Evolutionary conservation across 2,888 invertebrate species (phyloP).

Genomic region (Tillus elongatus): DNA sequence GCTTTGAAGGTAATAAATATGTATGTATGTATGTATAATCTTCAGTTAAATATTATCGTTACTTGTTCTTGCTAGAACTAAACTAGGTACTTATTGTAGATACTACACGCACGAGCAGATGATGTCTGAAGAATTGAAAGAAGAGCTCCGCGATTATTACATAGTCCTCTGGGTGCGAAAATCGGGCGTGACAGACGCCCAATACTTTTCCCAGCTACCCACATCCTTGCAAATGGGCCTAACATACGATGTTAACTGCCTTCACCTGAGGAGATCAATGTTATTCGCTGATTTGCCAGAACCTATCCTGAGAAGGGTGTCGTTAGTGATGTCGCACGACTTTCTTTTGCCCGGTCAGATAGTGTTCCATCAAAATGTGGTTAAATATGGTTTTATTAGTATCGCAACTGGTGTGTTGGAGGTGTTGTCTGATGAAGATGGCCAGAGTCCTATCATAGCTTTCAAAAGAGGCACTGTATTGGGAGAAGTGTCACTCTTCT

Average conservation of each 20-base stretch:
- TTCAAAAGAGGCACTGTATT: constrained; percentile 46
- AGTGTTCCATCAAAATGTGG: constrained; percentile 45
- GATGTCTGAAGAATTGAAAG: no score
- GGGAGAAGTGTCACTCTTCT: constrained; percentile 41
- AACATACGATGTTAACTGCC: constrained; percentile 46
- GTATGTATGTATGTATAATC: no score
- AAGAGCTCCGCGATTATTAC: constrained; percentile 46
- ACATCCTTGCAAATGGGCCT: constrained; percentile 47
- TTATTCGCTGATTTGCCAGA: constrained; percentile 47
- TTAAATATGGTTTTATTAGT: constrained; percentile 48
- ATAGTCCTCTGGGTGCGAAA: constrained; percentile 48
- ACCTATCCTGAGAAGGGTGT: constrained; percentile 45
- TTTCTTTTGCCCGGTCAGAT: constrained; percentile 47
- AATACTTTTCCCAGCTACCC: constrained; percentile 42
- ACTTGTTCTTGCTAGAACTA: no score
- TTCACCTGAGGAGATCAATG: constrained; percentile 45
- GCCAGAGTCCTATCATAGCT: constrained; percentile 47
- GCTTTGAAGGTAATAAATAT: no score
- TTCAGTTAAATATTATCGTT: no score
- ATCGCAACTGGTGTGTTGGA: constrained; percentile 45
- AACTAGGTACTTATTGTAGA: no score
- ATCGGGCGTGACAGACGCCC: constrained; percentile 44
- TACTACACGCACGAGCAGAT: no score
- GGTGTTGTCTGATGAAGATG: constrained; percentile 48
- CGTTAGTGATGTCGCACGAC: constrained; percentile 46